These are phyloP conservation scores for Aporophyla lueneburgensis DNA, from an alignment of 2,888 invertebrate genomes.

Conservation along the genomic window DNA sequence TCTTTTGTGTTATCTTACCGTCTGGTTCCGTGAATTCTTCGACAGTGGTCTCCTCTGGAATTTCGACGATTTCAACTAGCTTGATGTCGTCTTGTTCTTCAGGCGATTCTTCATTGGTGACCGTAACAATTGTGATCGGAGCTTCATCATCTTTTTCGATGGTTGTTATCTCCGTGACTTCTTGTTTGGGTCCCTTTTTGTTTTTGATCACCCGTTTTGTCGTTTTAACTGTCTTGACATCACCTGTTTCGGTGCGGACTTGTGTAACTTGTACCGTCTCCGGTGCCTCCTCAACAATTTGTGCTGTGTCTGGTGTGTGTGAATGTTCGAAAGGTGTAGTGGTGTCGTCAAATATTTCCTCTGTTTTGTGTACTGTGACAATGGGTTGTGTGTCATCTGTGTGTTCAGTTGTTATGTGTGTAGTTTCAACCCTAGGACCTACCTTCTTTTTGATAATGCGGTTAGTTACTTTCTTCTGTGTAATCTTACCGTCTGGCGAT, in stretches of 20 bases:
- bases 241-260: slow-evolving; percentile 68
- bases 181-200: slow-evolving; percentile 9
- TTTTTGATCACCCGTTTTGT: slow-evolving; percentile 72
- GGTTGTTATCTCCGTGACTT: background rate
- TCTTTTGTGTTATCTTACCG: background rate
- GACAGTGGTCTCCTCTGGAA: background rate
- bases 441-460: background rate
- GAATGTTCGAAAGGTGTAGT: slow-evolving; percentile 15
- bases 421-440: background rate
- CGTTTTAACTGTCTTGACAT: slow-evolving; percentile 61
- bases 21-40: background rate
- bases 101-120: background rate
- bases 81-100: background rate
- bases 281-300: background rate
- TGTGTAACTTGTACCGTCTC: slow-evolving; percentile 24
- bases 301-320: background rate
- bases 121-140: background rate
- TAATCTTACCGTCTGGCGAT: background rate
- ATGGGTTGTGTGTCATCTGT: background rate
- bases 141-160: background rate
- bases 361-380: background rate
- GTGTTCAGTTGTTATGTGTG: background rate
- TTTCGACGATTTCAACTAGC: slow-evolving; percentile 25
- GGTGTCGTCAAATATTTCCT: background rate
- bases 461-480: background rate